Evolutionary conservation across 2,797 vertebrate genomes (phyloP).

Genomic region (Propithecus perrieri): DNA sequence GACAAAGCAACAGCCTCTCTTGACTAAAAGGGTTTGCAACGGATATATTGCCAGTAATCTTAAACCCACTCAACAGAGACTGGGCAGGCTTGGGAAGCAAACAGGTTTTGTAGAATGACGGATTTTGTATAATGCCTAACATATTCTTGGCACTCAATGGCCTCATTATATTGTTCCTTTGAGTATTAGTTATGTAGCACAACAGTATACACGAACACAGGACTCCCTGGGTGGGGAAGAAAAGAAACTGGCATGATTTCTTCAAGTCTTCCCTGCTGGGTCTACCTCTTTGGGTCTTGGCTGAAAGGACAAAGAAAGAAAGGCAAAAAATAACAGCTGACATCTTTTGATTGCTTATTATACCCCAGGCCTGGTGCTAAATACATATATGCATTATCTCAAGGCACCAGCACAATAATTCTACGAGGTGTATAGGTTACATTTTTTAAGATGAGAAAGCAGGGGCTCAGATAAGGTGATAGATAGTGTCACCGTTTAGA

Average conservation of each 20-base stretch:
- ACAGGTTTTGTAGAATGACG: neutral
- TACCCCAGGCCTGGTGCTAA: neutral
- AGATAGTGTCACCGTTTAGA: neutral
- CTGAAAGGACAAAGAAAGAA: neutral
- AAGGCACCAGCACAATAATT: neutral
- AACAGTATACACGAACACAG: neutral
- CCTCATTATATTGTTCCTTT: neutral
- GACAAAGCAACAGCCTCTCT: conserved; percentile 7
- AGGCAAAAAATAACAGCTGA: neutral
- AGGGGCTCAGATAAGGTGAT: neutral
- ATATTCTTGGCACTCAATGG: neutral
- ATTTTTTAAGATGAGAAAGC: neutral
- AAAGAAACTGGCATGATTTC: neutral
- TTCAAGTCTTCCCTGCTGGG: neutral
- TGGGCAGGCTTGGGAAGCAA: conserved; percentile 18
- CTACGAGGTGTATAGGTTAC: neutral
- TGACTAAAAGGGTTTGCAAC: conserved; percentile 7
- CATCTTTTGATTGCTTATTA: neutral
- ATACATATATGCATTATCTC: neutral
- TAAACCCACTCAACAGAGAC: conserved; percentile 31
- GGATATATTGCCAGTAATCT: conserved; percentile 18
- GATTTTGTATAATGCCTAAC: neutral
- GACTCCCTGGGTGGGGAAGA: neutral
- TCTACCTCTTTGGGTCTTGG: neutral
- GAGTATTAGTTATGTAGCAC: neutral